Conservation (phyloP, 2,888 invertebrate species). For the Pasiphila rectangulata region DNA sequence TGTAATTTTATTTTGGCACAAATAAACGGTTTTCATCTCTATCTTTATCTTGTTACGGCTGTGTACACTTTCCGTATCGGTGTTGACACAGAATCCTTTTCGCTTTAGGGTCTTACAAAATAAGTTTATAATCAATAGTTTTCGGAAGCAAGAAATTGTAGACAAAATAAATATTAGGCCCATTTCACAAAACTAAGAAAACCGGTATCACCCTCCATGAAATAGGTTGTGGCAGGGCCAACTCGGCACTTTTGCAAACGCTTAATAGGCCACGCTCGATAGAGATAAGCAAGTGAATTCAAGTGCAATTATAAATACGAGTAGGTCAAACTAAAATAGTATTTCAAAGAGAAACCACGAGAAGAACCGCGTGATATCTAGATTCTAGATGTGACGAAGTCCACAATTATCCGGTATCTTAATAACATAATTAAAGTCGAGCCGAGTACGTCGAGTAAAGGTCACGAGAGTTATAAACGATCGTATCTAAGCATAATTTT, state of each 20-base stretch:
- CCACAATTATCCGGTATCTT: constrained; percentile 12
- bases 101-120: constrained; percentile 8
- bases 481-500: constrained; percentile 18
- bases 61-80: constrained; percentile 16
- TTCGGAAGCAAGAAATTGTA: neutral
- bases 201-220: too few relatives aligned
- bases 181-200: too few relatives aligned
- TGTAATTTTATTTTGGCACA: too few relatives aligned
- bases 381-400: constrained; percentile 2
- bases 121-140: constrained; percentile 3
- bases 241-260: too few relatives aligned
- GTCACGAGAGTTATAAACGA: constrained; percentile 27
- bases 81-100: constrained; percentile 10
- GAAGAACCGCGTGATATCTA: neutral
- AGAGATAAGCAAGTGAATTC: too few relatives aligned
- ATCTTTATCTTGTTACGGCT: too few relatives aligned
- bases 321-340: too few relatives aligned
- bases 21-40: too few relatives aligned
- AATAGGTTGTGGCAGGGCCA: too few relatives aligned
- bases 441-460: constrained; percentile 16
- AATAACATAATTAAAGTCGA: constrained; percentile 13
- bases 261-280: too few relatives aligned
- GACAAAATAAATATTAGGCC: too few relatives aligned
- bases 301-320: too few relatives aligned
- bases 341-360: neutral